phyloP scores from a whole-genome alignment of 2,113 vertebrate species.

The Erythrolamprus reginae region DNA sequence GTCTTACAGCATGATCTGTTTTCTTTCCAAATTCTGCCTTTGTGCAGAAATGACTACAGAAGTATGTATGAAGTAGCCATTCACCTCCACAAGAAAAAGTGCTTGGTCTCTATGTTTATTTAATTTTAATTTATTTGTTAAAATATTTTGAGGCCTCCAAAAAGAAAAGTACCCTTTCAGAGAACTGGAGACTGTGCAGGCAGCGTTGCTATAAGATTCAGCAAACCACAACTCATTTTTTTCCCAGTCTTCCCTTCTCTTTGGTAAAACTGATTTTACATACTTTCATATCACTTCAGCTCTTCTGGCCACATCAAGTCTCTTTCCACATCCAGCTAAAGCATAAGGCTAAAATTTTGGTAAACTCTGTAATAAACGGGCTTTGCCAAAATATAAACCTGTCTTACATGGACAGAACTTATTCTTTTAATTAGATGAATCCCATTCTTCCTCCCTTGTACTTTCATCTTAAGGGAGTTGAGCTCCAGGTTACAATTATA shows the following conservation, averaged over 20 bases:
- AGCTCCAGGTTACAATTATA: background rate
- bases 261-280: background rate
- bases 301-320: background rate
- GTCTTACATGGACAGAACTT: background rate
- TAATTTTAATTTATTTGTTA: background rate
- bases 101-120: background rate
- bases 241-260: background rate
- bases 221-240: background rate
- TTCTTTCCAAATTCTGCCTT: background rate
- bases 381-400: background rate
- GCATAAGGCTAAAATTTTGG: background rate
- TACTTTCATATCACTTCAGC: background rate
- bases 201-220: background rate
- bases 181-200: background rate
- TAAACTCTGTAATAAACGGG: background rate
- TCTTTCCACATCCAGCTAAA: background rate
- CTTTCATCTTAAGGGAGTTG: background rate
- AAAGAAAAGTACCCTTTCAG: background rate
- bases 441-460: background rate
- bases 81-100: background rate
- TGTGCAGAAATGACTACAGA: background rate
- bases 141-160: background rate
- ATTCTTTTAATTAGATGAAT: background rate
- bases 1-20: background rate
- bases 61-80: background rate